Evolutionary conservation across 1,140 invertebrate genomes (phyloP).

Genomic region (Acromyrmex echinatior): DNA sequence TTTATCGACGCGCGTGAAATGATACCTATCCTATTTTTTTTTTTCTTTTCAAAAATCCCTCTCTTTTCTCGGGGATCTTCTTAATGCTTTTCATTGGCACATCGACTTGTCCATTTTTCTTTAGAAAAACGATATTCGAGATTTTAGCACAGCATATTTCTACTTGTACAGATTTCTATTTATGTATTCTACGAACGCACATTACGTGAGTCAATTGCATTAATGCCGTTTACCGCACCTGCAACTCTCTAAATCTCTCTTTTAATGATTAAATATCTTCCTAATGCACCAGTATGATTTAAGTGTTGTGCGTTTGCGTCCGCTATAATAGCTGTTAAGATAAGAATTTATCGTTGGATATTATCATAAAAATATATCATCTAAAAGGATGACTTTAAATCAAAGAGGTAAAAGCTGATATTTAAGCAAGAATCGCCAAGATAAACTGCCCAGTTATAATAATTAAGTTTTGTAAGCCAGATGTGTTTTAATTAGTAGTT

Average conservation of each 20-base stretch:
- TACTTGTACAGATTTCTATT: slow-evolving; percentile 2
- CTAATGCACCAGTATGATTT: slow-evolving; percentile 38
- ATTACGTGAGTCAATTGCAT: slow-evolving; percentile 18
- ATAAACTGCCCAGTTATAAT: background rate
- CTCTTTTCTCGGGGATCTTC: background rate
- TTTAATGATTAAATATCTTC: slow-evolving; percentile 42
- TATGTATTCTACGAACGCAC: background rate
- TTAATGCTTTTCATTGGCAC: background rate
- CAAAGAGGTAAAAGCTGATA: slow-evolving; percentile 31
- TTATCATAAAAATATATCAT: slow-evolving; percentile 56
- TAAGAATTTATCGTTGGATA: slow-evolving; percentile 59
- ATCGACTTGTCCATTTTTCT: background rate
- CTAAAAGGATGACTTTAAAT: slow-evolving; percentile 55
- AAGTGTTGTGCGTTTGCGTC: slow-evolving; percentile 1
- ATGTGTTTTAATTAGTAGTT: background rate
- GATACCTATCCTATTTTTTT: slow-evolving; percentile 25
- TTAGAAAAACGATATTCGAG: background rate
- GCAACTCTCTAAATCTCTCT: slow-evolving; percentile 19
- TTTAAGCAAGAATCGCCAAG: background rate
- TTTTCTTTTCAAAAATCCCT: background rate
- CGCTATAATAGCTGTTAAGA: slow-evolving; percentile 41
- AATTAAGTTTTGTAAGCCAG: slow-evolving; percentile 1
- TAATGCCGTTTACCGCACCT: slow-evolving; percentile 41
- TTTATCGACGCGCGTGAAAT: slow-evolving; percentile 34
- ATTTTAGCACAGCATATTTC: background rate